Evolutionary conservation across 2,113 vertebrate species (phyloP).

Genomic region (Carassius gibelio): DNA sequence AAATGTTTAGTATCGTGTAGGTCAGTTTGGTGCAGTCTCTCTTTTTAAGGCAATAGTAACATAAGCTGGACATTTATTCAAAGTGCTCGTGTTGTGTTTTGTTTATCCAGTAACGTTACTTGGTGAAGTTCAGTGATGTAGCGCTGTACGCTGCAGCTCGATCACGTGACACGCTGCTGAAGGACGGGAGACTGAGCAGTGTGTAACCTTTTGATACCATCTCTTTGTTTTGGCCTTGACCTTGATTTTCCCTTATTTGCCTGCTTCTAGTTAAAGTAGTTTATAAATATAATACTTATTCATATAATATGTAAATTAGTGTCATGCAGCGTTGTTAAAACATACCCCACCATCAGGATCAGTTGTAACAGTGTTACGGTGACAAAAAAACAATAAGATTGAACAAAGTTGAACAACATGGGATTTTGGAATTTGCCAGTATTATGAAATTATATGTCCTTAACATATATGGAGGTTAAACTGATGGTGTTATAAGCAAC

Average conservation of each 20-base stretch:
- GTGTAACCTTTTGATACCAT: neutral
- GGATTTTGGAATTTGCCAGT: neutral
- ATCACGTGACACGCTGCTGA: conserved; percentile 15
- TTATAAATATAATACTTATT: neutral
- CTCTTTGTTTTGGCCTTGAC: neutral
- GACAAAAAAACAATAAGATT: neutral
- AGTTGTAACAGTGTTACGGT: neutral
- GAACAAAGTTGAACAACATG: neutral
- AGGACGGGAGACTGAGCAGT: neutral
- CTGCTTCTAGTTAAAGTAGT: neutral
- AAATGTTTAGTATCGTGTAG: neutral
- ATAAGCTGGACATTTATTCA: neutral
- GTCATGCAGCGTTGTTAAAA: neutral
- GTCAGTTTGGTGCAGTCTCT: too few species aligned
- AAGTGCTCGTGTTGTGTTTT: too few species aligned
- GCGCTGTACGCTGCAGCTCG: neutral
- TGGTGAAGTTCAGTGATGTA: conserved; percentile 24
- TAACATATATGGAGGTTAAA: neutral
- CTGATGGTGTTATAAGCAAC: neutral
- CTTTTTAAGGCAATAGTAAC: neutral
- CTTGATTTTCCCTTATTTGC: neutral
- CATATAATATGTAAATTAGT: neutral
- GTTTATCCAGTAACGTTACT: neutral
- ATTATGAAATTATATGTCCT: neutral
- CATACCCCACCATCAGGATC: neutral